These are phyloP conservation scores for Aleadryas rufinucha DNA, from an alignment of 2,113 vertebrate species.

Conservation along the genomic window DNA sequence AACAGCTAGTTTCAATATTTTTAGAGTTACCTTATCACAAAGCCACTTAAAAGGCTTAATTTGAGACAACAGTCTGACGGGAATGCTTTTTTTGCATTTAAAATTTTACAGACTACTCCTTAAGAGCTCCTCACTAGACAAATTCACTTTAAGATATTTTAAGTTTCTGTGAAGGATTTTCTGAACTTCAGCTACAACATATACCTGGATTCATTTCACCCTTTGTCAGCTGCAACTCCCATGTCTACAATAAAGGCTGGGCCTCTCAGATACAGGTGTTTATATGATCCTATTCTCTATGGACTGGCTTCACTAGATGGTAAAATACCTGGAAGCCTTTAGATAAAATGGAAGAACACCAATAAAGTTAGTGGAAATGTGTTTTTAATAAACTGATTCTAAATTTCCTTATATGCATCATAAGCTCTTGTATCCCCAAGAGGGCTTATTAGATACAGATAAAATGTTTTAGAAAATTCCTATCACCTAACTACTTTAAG, in stretches of 20 bases:
- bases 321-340: slow-evolving; percentile 5
- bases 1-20: neutral
- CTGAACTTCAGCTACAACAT: neutral
- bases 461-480: slow-evolving; percentile 60
- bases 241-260: neutral
- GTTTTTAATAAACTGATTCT: slow-evolving; percentile 62
- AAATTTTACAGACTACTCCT: neutral
- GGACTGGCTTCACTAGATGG: neutral
- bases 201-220: neutral
- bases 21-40: neutral
- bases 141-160: neutral
- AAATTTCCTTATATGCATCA: slow-evolving; percentile 45
- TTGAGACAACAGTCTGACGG: neutral
- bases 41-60: neutral
- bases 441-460: slow-evolving; percentile 62
- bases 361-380: slow-evolving; percentile 40
- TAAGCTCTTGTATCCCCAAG: slow-evolving; percentile 49
- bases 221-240: neutral
- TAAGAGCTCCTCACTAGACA: neutral
- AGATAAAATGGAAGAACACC: slow-evolving; percentile 1
- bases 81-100: neutral
- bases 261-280: neutral
- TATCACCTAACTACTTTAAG: slow-evolving; percentile 52
- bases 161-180: neutral
- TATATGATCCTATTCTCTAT: neutral